These are phyloP conservation scores for Hemiscyllium ocellatum DNA, from an alignment of 2,113 vertebrate genomes.

Conservation along the genomic window DNA sequence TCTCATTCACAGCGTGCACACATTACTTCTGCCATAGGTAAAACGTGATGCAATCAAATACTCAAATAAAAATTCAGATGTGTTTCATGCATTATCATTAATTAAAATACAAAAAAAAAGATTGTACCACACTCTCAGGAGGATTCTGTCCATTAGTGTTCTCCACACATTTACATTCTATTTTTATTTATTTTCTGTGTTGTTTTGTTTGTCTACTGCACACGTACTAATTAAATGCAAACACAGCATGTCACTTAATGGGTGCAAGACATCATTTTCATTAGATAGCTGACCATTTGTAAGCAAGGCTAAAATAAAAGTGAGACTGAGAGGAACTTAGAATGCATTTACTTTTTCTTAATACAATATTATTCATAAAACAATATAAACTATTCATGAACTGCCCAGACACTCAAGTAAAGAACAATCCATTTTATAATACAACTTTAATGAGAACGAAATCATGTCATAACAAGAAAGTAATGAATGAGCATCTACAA, in stretches of 20 bases:
- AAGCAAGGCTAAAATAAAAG: neutral
- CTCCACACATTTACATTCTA: neutral
- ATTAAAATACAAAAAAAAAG: neutral
- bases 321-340: neutral
- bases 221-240: neutral
- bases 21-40: neutral
- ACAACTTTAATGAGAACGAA: conserved; percentile 6
- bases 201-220: neutral
- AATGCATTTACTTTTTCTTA: neutral
- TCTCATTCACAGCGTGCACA: neutral
- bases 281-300: neutral
- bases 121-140: neutral
- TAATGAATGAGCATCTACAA: neutral
- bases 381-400: neutral
- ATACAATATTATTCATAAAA: neutral
- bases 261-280: neutral
- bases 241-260: neutral
- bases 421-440: conserved; percentile 5
- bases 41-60: neutral
- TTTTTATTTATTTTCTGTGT: neutral
- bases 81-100: neutral
- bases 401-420: neutral
- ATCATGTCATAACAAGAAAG: conserved; percentile 12
- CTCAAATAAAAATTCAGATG: neutral
- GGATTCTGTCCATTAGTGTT: neutral